A percentile compares a stretch with the other conserved stretches of the same genome.
These are phyloP conservation scores for Xenopus borealis DNA, from an alignment of 2,113 vertebrate species.

Conservation along the genomic window DNA sequence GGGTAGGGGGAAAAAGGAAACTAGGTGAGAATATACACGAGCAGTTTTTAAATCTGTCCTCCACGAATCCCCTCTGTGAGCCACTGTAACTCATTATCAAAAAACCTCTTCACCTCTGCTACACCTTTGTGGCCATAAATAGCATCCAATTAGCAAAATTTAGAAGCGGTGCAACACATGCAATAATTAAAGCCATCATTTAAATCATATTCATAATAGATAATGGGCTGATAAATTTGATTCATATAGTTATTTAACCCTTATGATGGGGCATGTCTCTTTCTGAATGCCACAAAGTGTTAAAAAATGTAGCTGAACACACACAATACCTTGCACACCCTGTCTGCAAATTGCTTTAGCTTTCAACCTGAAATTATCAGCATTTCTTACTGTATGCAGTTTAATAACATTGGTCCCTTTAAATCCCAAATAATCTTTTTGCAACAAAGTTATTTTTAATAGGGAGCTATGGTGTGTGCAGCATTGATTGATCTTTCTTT, in stretches of 20 bases:
- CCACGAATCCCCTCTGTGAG: constrained; percentile 67
- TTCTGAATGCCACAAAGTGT: background rate
- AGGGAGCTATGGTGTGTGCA: constrained; percentile 76
- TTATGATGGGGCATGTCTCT: background rate
- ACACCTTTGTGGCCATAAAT: constrained; percentile 82
- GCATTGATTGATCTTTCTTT: constrained; percentile 87
- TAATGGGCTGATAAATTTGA: constrained; percentile 59
- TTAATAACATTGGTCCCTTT: constrained; percentile 72
- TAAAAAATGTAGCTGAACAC: background rate
- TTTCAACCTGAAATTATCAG: constrained; percentile 52
- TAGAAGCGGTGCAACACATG: constrained; percentile 67
- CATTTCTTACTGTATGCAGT: constrained; percentile 62
- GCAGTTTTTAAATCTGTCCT: constrained; percentile 75
- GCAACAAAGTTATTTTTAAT: constrained; percentile 77
- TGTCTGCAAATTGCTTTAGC: constrained; percentile 53
- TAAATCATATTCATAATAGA: constrained; percentile 60
- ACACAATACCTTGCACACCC: constrained; percentile 40
- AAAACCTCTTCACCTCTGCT: constrained; percentile 75
- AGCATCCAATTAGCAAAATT: constrained; percentile 79
- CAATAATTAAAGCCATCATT: constrained; percentile 67
- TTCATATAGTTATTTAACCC: constrained; percentile 55
- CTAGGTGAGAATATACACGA: constrained; percentile 78
- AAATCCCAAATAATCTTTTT: constrained; percentile 74
- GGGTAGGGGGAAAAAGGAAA: constrained; percentile 66
- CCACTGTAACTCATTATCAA: constrained; percentile 72